phyloP scores from a whole-genome alignment of 2,797 vertebrate species.

The Carapus acus region DNA sequence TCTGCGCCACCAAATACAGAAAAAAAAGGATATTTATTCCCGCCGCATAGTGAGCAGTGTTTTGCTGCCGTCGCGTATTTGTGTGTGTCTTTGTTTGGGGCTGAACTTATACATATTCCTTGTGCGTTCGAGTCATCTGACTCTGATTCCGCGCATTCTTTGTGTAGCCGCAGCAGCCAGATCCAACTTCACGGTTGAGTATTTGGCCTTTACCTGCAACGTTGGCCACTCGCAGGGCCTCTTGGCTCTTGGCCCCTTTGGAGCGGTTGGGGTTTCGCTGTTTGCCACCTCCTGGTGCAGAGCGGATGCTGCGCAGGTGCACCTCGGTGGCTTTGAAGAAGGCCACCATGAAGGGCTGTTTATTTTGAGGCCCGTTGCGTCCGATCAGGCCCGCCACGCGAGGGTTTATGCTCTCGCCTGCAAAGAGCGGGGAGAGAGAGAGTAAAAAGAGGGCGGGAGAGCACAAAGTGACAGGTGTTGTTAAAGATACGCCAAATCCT shows the following conservation, averaged over 20 bases:
- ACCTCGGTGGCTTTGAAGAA: constrained; percentile 98
- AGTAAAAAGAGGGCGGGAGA: constrained; percentile 47
- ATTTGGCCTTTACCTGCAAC: constrained; percentile 78
- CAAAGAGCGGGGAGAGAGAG: constrained; percentile 38
- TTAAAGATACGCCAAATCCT: constrained; percentile 11
- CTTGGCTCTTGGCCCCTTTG: constrained; percentile 87
- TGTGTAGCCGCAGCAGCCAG: constrained; percentile 10
- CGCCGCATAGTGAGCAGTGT: constrained; percentile 3
- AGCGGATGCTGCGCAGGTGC: constrained; percentile 91
- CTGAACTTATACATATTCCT: not conserved
- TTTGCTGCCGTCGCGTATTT: not conserved
- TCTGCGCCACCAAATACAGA: too few relatives aligned
- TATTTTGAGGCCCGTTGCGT: constrained; percentile 90
- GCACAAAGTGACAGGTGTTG: constrained; percentile 32
- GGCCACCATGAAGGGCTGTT: constrained; percentile 97
- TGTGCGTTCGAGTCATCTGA: constrained; percentile 23
- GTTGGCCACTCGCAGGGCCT: constrained; percentile 85
- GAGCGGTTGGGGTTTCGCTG: constrained; percentile 88
- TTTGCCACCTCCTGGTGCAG: constrained; percentile 72
- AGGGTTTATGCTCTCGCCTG: constrained; percentile 93
- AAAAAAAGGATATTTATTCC: constrained; percentile 18
- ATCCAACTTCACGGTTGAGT: constrained; percentile 6
- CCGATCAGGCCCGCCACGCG: constrained; percentile 88
- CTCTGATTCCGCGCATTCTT: constrained; percentile 34
- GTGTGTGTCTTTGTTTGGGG: constrained; percentile 6